A percentile compares a stretch with the other conserved stretches of the same genome.
phyloP scores from a whole-genome alignment of 2,113 vertebrate species.

The Colistium nudipinnis region DNA sequence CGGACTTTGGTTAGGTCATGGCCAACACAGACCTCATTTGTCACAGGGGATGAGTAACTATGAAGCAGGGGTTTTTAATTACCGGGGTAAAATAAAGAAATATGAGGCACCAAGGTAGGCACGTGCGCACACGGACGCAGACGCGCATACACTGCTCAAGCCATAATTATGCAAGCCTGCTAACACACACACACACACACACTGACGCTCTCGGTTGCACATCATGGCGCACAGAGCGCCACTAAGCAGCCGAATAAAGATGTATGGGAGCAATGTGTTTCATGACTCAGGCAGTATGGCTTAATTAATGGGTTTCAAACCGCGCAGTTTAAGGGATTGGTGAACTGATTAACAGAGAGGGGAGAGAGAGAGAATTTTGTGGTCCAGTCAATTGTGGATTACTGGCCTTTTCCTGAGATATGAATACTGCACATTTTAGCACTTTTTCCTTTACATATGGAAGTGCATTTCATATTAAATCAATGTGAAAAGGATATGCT shows the following conservation, averaged over 20 bases:
- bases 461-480: too few relatives aligned
- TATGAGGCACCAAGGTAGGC: slow-evolving; percentile 45
- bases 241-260: slow-evolving; percentile 57
- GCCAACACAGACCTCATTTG: slow-evolving; percentile 76
- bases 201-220: slow-evolving; percentile 7
- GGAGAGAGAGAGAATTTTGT: slow-evolving; percentile 1
- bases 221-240: background rate
- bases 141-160: background rate
- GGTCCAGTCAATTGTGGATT: slow-evolving; percentile 10
- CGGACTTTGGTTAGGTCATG: slow-evolving; percentile 74
- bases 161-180: slow-evolving; percentile 21
- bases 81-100: slow-evolving; percentile 68
- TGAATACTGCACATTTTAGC: background rate
- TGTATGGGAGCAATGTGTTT: slow-evolving; percentile 40
- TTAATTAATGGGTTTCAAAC: slow-evolving; percentile 53
- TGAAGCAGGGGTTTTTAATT: slow-evolving; percentile 71
- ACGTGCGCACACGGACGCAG: background rate
- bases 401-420: too few relatives aligned
- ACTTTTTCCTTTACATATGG: too few relatives aligned
- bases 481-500: too few relatives aligned
- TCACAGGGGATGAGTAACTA: slow-evolving; percentile 71
- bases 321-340: slow-evolving; percentile 58
- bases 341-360: slow-evolving; percentile 54
- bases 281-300: slow-evolving; percentile 44
- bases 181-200: slow-evolving; percentile 14